A percentile compares a stretch with the other conserved stretches of the same genome.
Evolutionary conservation across 1,140 invertebrate species (phyloP).

Genomic region (Batillaria attramentaria): DNA sequence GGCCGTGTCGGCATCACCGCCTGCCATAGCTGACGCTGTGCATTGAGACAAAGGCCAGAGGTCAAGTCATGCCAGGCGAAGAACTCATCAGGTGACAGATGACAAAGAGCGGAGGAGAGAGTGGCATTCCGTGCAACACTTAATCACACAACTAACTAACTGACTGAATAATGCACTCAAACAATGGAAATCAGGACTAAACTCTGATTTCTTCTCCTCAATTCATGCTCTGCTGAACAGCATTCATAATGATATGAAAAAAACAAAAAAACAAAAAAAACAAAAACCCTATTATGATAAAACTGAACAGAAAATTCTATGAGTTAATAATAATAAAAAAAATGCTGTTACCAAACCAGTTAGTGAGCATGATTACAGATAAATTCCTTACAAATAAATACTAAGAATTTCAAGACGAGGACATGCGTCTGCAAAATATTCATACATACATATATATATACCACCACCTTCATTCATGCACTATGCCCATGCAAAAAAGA

Average conservation of each 20-base stretch:
- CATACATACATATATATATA: too few relatives aligned
- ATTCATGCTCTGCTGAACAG: not conserved
- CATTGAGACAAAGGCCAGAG: conserved; percentile 28
- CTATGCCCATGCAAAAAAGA: too few relatives aligned
- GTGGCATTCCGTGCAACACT: conserved; percentile 12
- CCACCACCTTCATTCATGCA: too few relatives aligned
- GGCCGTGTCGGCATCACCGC: conserved; percentile 23
- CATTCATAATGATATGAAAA: not conserved
- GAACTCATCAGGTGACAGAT: conserved; percentile 17
- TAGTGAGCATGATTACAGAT: too few relatives aligned
- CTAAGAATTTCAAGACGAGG: too few relatives aligned
- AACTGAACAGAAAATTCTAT: not conserved
- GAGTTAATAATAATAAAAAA: not conserved
- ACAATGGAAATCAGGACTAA: not conserved
- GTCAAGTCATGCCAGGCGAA: conserved; percentile 30
- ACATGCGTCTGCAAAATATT: too few relatives aligned
- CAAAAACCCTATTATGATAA: not conserved
- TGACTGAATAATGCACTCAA: conserved; percentile 9
- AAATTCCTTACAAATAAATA: too few relatives aligned
- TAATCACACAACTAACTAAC: conserved; percentile 22
- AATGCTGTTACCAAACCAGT: not conserved
- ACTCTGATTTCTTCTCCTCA: not conserved
- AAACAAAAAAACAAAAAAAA: not conserved
- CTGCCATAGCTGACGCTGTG: conserved; percentile 31
- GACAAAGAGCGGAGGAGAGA: not conserved